Conservation (phyloP, 2,113 vertebrate genomes). For the Rana temporaria region DNA sequence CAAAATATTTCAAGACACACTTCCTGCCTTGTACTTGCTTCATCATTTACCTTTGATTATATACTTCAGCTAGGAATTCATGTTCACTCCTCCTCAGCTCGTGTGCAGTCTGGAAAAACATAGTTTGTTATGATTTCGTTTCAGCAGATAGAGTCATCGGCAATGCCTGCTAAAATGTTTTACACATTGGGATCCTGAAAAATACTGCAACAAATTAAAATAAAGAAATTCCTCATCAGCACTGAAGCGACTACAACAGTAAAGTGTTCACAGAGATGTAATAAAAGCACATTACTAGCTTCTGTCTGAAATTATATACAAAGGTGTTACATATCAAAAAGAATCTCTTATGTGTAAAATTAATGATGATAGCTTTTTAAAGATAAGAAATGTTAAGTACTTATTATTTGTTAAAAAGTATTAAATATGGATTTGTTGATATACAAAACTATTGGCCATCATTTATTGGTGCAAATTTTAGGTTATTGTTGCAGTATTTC, state of each 20-base stretch:
- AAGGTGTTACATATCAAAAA: constrained; percentile 4
- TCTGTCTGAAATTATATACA: constrained; percentile 31
- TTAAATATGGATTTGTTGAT: too few species aligned
- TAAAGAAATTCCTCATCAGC: constrained; percentile 53
- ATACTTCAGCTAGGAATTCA: constrained; percentile 12
- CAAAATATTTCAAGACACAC: constrained; percentile 47
- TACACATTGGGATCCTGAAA: constrained; percentile 1
- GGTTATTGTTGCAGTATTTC: too few species aligned
- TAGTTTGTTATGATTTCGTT: constrained; percentile 40
- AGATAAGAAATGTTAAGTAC: not conserved
- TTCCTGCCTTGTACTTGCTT: not conserved
- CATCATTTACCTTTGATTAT: constrained; percentile 26
- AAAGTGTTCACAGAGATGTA: constrained; percentile 47
- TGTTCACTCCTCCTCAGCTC: not conserved
- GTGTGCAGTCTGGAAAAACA: constrained; percentile 2
- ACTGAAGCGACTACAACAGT: constrained; percentile 40
- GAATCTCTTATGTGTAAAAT: constrained; percentile 12
- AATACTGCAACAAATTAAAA: constrained; percentile 46
- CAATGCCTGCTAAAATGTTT: constrained; percentile 3
- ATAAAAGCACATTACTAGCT: constrained; percentile 8
- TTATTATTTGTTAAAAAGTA: too few species aligned
- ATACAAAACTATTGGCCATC: too few species aligned
- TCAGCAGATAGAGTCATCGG: constrained; percentile 19
- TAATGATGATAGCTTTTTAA: not conserved
- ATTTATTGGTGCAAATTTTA: too few species aligned